Conservation (phyloP, 2,888 invertebrate genomes). For the Plagiodera versicolora region DNA sequence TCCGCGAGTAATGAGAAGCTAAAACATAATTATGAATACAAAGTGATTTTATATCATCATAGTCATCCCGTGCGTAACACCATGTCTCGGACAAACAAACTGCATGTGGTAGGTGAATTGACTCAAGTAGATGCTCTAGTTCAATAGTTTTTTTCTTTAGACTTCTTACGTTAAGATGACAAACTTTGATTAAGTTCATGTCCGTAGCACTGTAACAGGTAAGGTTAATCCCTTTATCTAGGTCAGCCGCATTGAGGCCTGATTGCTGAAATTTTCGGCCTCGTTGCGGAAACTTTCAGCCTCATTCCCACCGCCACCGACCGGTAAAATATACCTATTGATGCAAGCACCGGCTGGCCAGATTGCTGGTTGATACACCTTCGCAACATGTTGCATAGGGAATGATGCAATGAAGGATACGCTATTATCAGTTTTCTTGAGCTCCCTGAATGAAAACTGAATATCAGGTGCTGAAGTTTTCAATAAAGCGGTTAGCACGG, state of each 20-base stretch:
- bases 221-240: background rate
- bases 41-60: conserved; percentile 7
- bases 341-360: conserved; percentile 10
- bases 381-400: conserved; percentile 1
- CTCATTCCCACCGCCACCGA: background rate
- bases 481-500: background rate
- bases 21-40: background rate
- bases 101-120: conserved; percentile 8
- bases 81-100: conserved; percentile 9
- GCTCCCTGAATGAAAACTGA: conserved; percentile 1
- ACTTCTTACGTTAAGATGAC: conserved; percentile 2
- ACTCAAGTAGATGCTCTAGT: conserved; percentile 2
- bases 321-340: background rate
- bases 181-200: conserved; percentile 2
- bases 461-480: background rate
- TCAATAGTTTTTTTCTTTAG: background rate
- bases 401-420: background rate
- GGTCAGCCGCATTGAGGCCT: background rate
- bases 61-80: conserved; percentile 5
- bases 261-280: conserved; percentile 4
- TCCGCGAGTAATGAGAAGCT: background rate
- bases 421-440: background rate
- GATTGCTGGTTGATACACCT: background rate
- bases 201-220: background rate
- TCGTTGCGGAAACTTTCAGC: background rate